Evolutionary conservation across 2,113 vertebrate genomes (phyloP).

Genomic region (Malaclemys terrapin): DNA sequence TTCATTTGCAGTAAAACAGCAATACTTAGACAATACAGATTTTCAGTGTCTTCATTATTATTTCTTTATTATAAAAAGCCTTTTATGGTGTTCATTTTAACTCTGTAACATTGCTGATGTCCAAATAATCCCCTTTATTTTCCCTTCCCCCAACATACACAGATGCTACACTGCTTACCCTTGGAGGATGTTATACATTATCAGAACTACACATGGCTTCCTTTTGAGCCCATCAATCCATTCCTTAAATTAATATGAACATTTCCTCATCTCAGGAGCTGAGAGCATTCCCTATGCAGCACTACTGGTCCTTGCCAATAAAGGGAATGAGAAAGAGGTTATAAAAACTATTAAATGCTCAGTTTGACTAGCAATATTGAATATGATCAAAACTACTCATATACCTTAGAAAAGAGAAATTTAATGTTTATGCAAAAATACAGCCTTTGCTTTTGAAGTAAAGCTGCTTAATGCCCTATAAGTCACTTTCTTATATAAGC

Average conservation of each 20-base stretch:
- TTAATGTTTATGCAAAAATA: neutral
- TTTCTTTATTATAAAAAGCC: neutral
- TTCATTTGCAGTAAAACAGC: neutral
- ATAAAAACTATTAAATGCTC: neutral
- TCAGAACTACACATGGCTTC: neutral
- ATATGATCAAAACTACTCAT: neutral
- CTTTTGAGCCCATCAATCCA: neutral
- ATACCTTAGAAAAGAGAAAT: neutral
- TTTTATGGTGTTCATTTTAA: neutral
- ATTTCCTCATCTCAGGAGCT: neutral
- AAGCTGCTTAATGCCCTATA: neutral
- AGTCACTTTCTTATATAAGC: neutral
- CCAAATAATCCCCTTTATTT: neutral
- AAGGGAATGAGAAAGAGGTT: neutral
- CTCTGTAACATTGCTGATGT: neutral
- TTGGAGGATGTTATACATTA: neutral
- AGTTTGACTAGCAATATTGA: neutral
- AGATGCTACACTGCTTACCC: neutral
- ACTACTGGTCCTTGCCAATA: neutral
- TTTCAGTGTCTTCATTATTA: neutral
- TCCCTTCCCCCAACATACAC: neutral
- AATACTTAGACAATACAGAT: neutral
- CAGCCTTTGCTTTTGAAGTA: neutral
- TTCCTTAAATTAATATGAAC: neutral
- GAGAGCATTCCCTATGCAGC: neutral